Evolutionary conservation across 2,888 invertebrate species (phyloP).

Genomic region (Nomada ruficornis): DNA sequence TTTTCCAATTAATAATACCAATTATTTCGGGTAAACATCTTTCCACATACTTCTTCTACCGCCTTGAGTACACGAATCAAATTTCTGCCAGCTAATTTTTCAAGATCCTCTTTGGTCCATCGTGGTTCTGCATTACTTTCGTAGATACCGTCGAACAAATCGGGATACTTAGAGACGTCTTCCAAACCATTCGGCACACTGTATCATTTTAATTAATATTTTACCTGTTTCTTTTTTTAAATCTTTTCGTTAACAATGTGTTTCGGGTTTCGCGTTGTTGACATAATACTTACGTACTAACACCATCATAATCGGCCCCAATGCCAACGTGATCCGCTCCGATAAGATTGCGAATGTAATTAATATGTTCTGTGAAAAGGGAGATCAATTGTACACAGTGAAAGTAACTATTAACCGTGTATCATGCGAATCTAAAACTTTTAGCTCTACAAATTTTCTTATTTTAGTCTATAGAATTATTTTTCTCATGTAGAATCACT

Average conservation of each 20-base stretch:
- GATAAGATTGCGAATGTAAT: conserved; percentile 84
- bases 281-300: conserved; percentile 77
- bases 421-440: no score
- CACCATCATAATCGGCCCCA: conserved; percentile 86
- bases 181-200: conserved; percentile 85
- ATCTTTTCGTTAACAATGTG: not conserved
- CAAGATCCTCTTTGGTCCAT: conserved; percentile 84
- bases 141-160: conserved; percentile 84
- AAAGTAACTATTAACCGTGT: not conserved
- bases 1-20: not conserved
- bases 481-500: no score
- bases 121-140: conserved; percentile 68
- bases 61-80: conserved; percentile 84
- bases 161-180: conserved; percentile 85
- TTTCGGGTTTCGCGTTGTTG: not conserved
- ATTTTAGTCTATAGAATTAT: no score
- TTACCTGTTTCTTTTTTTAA: no score
- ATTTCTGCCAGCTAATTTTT: conserved; percentile 85
- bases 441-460: no score
- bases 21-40: not conserved
- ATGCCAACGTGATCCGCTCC: conserved; percentile 86
- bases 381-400: not conserved
- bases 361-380: conserved; percentile 84
- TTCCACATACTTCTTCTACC: conserved; percentile 77
- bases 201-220: conserved; percentile 10